Evolutionary conservation across 1,140 invertebrate species (phyloP).

Genomic region (Aphis gossypii): DNA sequence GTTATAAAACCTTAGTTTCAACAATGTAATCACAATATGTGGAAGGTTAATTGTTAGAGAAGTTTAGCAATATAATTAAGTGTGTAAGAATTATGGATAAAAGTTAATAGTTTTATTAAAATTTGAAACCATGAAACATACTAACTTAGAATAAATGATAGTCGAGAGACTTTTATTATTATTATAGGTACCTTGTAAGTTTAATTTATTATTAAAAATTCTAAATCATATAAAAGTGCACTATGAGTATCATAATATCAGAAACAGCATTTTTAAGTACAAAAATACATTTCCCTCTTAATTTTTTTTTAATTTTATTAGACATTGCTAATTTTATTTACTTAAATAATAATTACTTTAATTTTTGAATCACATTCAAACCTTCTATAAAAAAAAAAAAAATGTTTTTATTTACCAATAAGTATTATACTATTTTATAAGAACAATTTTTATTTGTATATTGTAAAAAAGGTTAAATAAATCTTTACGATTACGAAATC

Average conservation of each 20-base stretch:
- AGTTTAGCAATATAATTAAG: not conserved
- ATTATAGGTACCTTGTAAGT: not conserved
- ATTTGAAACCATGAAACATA: not conserved
- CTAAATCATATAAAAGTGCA: not conserved
- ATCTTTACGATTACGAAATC: not conserved
- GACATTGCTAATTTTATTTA: too few species aligned
- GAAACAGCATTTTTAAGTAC: not conserved
- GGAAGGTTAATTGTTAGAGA: not conserved
- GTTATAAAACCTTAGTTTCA: not conserved
- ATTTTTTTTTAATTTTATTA: not conserved
- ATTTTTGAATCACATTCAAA: too few species aligned
- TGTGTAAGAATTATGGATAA: not conserved
- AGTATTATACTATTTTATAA: not conserved
- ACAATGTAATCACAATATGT: not conserved
- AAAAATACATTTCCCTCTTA: too few species aligned
- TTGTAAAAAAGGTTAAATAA: not conserved
- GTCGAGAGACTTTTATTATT: not conserved
- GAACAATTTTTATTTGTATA: not conserved
- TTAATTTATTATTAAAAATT: not conserved
- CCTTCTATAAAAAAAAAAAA: not conserved
- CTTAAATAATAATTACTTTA: too few species aligned
- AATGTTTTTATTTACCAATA: not conserved
- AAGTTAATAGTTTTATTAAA: not conserved
- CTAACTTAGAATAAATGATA: not conserved
- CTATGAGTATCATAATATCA: not conserved